Percentiles rank a stretch among this genome's conserved stretches.
Conservation (phyloP, 2,113 vertebrate species). For the Lutjanus erythropterus region DNA sequence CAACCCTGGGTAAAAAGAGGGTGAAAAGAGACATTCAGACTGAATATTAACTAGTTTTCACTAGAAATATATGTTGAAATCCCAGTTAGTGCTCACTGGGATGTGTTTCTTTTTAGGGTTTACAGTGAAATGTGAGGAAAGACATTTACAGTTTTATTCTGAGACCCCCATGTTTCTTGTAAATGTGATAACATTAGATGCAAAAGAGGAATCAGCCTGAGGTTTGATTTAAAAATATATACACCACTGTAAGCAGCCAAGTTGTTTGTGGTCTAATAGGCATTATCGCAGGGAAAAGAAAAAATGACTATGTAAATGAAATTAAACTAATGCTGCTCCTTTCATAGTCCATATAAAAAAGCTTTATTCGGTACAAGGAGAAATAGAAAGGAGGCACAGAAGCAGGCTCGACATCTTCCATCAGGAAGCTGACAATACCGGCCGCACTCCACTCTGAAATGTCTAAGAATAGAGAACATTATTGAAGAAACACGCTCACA, state of each 20-base stretch:
- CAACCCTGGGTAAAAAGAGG: too few relatives aligned
- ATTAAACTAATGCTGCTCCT: neutral
- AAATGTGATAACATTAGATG: neutral
- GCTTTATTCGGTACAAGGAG: neutral
- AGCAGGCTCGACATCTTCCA: neutral
- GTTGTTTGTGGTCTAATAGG: neutral
- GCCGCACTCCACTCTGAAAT: neutral
- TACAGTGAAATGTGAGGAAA: neutral
- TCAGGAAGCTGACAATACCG: slow-evolving; percentile 2
- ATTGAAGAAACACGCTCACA: neutral
- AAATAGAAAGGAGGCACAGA: neutral
- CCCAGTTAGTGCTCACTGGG: too few relatives aligned
- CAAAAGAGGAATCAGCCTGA: neutral
- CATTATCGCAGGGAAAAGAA: neutral
- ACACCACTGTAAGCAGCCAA: neutral
- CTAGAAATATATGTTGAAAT: too few relatives aligned
- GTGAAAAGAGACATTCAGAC: too few relatives aligned
- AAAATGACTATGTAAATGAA: too few relatives aligned
- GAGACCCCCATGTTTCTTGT: too few relatives aligned
- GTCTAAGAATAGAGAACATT: slow-evolving; percentile 27
- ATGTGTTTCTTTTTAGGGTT: neutral
- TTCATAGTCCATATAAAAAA: slow-evolving; percentile 1
- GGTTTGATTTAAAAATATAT: neutral
- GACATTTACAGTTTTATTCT: too few relatives aligned
- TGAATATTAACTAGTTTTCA: too few relatives aligned